These are phyloP conservation scores for Equus quagga DNA, from an alignment of 2,113 vertebrate genomes.

Conservation along the genomic window DNA sequence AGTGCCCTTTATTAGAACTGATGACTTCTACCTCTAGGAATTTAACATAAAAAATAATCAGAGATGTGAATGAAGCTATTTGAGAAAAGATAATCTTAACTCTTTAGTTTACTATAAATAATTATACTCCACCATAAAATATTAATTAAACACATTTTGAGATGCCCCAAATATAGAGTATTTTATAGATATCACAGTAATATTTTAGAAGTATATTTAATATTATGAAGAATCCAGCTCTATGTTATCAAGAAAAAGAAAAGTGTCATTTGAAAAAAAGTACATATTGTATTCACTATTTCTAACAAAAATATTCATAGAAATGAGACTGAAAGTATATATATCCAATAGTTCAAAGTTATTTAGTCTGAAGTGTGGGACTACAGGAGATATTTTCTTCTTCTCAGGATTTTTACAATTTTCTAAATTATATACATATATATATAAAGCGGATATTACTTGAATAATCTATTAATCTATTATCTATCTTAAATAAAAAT, in stretches of 20 bases:
- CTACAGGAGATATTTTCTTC: not conserved
- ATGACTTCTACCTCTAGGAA: not conserved
- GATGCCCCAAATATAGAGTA: too few relatives aligned
- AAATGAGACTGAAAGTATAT: not conserved
- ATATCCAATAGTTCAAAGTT: not conserved
- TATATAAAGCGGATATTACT: too few relatives aligned
- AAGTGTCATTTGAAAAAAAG: not conserved
- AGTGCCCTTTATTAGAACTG: not conserved
- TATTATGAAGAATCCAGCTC: not conserved
- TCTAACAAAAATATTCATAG: not conserved
- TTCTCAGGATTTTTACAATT: not conserved
- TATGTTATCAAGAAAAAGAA: not conserved
- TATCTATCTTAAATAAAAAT: not conserved
- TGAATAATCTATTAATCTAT: not conserved
- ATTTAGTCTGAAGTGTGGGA: not conserved
- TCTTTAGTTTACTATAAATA: not conserved
- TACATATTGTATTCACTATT: not conserved
- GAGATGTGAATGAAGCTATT: not conserved
- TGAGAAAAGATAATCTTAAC: not conserved
- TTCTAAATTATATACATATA: not conserved
- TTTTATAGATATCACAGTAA: not conserved
- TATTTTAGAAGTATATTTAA: not conserved
- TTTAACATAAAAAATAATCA: not conserved
- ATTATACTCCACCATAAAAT: not conserved
- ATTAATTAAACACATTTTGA: not conserved